A percentile compares a stretch with the other conserved stretches of the same genome.
Evolutionary conservation across 2,113 vertebrate genomes (phyloP).

Genomic region (Seriola rivoliana): DNA sequence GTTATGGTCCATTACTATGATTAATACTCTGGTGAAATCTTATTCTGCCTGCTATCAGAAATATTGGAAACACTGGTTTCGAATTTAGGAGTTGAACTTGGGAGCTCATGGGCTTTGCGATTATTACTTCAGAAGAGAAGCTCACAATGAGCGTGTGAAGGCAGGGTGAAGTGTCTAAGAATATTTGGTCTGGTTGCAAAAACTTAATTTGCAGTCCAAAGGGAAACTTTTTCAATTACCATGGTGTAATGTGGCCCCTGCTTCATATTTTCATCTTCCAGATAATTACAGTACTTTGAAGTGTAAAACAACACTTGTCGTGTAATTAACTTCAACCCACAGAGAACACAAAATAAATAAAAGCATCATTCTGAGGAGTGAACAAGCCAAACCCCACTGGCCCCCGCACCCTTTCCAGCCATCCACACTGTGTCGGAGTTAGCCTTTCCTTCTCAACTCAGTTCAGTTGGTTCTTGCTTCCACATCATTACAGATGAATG

Average conservation of each 20-base stretch:
- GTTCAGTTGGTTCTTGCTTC: slow-evolving; percentile 74
- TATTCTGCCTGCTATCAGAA: neutral
- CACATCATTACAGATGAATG: slow-evolving; percentile 80
- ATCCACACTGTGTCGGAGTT: slow-evolving; percentile 56
- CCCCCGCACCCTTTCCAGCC: slow-evolving; percentile 30
- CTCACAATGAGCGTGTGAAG: neutral
- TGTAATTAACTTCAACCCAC: slow-evolving; percentile 52
- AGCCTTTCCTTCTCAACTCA: slow-evolving; percentile 67
- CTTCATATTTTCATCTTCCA: slow-evolving; percentile 31
- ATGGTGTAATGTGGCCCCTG: slow-evolving; percentile 3
- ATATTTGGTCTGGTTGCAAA: slow-evolving; percentile 19
- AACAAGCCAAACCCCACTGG: slow-evolving; percentile 35
- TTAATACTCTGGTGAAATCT: neutral
- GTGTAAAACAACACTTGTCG: slow-evolving; percentile 35
- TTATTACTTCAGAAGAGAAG: slow-evolving; percentile 10
- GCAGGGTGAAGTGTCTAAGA: slow-evolving; percentile 10
- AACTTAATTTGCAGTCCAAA: slow-evolving; percentile 39
- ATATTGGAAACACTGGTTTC: slow-evolving; percentile 11
- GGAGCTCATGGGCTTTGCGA: neutral
- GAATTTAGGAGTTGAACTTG: neutral
- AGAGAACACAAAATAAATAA: slow-evolving; percentile 59
- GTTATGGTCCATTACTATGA: neutral
- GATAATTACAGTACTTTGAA: slow-evolving; percentile 42
- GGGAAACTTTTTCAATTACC: slow-evolving; percentile 31
- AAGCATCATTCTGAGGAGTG: slow-evolving; percentile 36